Base-by-base conservation (phyloP, 2,888 invertebrate genomes). In the Halictus ligatus region DNA sequence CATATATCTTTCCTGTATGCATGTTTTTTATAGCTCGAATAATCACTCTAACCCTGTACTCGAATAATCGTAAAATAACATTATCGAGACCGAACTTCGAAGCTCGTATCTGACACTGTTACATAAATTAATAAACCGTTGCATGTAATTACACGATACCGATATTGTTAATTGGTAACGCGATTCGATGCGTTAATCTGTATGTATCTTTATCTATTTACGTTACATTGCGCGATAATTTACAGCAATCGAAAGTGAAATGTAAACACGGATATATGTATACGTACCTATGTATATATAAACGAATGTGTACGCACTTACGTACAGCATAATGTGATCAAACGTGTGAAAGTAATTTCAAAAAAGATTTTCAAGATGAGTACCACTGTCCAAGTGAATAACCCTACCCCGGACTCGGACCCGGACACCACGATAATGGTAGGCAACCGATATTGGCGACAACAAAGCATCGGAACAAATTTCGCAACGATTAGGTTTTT, bases 341-440 rank as follows among this genome's bases (percentile, higher is more conserved):
- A 50, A 35, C 35, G n/a, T n/a, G 18, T n/a, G 4, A 35, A 35
- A 35, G 15, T 29, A 64, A 29, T 75, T 83, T 10, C 25, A 4
- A 40, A 50, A 69, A 48, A n/a, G 12, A 75, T 77, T 18, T 48
- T 25, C 7, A 60, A 75, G 29, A 74, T 84, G 84, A 84, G 78
- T 75, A 75, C 75, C 84, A 78, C 83, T 83, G 84, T 43, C 13
- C n/a, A 75, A 58, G 58, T 74, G 77, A 54, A 25, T 71, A 54
- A 71, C 54, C 40, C 48, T 74, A 48, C 25, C n/a, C 69, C 7
- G 35, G 15, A 75, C 54, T 15, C 21, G 35, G 35, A 48, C 1
- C n/a, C 13, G 64, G 15, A 29, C 29, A 50, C 43, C 10, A 60
- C 18, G 60, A 83, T 71, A 78, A 83, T 64, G 50, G 67, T 60